Evolutionary conservation across 2,888 invertebrate genomes (phyloP).

Genomic region (Heliconius ismenius): DNA sequence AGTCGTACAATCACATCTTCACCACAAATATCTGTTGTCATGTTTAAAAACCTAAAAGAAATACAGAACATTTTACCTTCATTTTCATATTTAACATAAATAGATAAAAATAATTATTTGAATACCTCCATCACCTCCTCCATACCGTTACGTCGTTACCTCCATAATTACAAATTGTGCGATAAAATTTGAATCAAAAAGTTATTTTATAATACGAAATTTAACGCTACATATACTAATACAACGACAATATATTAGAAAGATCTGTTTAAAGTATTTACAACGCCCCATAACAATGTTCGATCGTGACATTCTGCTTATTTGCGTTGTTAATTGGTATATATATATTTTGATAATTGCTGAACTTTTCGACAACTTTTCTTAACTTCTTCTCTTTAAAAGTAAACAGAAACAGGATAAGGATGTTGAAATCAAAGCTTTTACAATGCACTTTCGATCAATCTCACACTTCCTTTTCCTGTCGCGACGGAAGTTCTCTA

Average conservation of each 20-base stretch:
- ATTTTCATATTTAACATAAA: neutral
- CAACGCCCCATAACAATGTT: neutral
- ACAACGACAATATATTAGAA: neutral
- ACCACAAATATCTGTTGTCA: conserved; percentile 59
- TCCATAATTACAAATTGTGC: neutral
- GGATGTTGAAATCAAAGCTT: conserved; percentile 52
- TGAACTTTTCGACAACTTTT: conserved; percentile 32
- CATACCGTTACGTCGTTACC: too few species aligned
- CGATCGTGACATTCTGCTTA: conserved; percentile 1
- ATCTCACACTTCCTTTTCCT: conserved; percentile 81
- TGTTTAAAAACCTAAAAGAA: conserved; percentile 44
- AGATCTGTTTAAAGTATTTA: neutral
- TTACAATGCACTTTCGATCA: conserved; percentile 59
- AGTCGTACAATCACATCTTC: conserved; percentile 63
- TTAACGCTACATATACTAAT: neutral
- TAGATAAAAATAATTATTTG: neutral
- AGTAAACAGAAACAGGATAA: conserved; percentile 56
- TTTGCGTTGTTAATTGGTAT: neutral
- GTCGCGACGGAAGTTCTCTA: conserved; percentile 59
- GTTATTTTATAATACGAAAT: neutral
- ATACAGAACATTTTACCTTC: neutral
- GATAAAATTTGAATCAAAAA: neutral
- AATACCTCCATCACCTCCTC: too few species aligned
- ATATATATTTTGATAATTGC: conserved; percentile 8
- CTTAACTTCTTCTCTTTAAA: conserved; percentile 25